Evolutionary conservation across 1,140 invertebrate species (phyloP), one percentile per base, ranked within the genome.

Genomic region (Tetranychus cinnabarinus): DNA sequence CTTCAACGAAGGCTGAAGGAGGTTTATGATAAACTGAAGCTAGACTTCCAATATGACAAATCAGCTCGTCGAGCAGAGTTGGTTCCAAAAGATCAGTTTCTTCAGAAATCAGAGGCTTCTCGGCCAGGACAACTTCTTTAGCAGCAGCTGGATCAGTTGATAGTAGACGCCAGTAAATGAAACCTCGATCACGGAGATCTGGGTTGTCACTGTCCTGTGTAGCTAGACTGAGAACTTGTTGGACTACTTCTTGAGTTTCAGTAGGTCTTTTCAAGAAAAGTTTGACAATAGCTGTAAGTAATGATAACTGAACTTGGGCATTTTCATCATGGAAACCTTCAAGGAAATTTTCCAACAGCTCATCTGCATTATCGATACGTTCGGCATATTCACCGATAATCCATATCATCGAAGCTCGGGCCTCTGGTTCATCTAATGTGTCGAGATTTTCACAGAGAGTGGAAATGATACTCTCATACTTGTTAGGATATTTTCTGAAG

Each of bases 321-420:
- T 98, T 98, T 72, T 99, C 96, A 77, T 98, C 96, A 65, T 96
- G 89, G 75, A 99, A 99, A n/a, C 93, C 93, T 77, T 99, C 95
- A 2, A 99, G 76, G 76, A 99, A 99, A 67, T 88, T 93, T 71
- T 98, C 95, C 3, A 99, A 74, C 13, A 99, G 76, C 72, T 99
- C 96, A 70, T 98, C 95, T 12, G 96, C 96, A 74, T 99, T 99
- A 72, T 99, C 96, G 68, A 99, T 99, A 66, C 96, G 80, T 70
- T 99, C 96, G 0, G 96, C 96, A 74, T 99, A 99, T 72, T 92
- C 86, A 65, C 93, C 96, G 72, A 99, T 97, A 65, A 99, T 99
- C 96, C 96, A 99, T 65, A 99, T 97, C 96, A 99, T 99, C 0
- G 91, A 97, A 12, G 93, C 96, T 68, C 95, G 78, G 0, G 96